These are phyloP conservation scores for Euwallacea similis DNA, from an alignment of 1,140 invertebrate genomes.

Conservation along the genomic window DNA sequence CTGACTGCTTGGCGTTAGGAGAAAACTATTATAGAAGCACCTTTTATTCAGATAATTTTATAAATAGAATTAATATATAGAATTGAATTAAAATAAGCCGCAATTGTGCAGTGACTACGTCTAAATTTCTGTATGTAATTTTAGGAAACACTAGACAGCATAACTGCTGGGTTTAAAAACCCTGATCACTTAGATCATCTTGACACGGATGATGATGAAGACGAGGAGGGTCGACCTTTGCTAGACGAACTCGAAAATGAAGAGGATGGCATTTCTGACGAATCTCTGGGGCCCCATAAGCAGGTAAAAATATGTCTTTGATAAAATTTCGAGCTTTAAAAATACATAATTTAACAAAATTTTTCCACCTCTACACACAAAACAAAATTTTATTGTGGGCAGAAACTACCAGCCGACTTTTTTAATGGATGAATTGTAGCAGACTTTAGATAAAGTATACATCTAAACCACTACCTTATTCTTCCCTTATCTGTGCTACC, in stretches of 20 bases:
- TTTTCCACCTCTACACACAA: too few relatives aligned
- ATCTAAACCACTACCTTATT: too few relatives aligned
- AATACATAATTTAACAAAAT: too few relatives aligned
- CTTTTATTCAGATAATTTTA: background rate
- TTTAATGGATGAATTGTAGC: too few relatives aligned
- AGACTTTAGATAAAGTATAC: too few relatives aligned
- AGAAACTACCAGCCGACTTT: too few relatives aligned
- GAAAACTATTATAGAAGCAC: too few relatives aligned
- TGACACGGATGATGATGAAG: conserved; percentile 37
- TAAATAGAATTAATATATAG: background rate
- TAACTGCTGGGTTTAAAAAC: conserved; percentile 42
- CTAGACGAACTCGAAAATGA: conserved; percentile 30
- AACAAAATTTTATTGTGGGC: too few relatives aligned
- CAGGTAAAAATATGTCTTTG: background rate
- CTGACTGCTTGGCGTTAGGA: too few relatives aligned
- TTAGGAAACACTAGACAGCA: conserved; percentile 50
- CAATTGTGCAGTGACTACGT: background rate
- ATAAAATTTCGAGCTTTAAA: too few relatives aligned
- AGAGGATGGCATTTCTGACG: conserved; percentile 14
- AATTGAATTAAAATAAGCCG: background rate
- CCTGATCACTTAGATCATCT: conserved; percentile 30
- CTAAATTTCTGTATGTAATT: conserved; percentile 1
- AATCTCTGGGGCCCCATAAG: conserved; percentile 5
- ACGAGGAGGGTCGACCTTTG: conserved; percentile 19
- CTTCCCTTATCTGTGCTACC: too few relatives aligned